A percentile compares a stretch with the other conserved stretches of the same genome.
These are phyloP conservation scores for Mormyrus iriodes DNA, from an alignment of 2,113 vertebrate genomes.

Conservation along the genomic window DNA sequence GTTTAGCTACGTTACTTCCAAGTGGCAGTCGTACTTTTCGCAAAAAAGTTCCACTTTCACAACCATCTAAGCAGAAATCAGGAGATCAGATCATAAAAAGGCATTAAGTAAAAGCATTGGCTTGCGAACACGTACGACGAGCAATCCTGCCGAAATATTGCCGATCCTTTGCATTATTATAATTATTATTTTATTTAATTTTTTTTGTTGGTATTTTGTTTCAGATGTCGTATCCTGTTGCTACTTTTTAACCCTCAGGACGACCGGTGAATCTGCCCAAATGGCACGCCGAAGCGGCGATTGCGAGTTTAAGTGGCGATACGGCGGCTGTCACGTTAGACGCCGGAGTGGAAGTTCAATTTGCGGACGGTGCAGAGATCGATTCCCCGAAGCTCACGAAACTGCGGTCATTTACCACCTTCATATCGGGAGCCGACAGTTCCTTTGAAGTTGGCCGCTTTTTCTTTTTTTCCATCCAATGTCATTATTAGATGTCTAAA, in stretches of 20 bases:
- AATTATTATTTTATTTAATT: background rate
- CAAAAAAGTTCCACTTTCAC: background rate
- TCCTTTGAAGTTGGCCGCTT: background rate
- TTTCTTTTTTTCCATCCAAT: background rate
- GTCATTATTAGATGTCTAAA: background rate
- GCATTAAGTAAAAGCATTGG: background rate
- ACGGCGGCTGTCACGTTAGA: background rate
- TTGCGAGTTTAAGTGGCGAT: background rate
- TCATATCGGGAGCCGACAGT: background rate
- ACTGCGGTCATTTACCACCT: background rate
- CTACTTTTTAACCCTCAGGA: conserved; percentile 2
- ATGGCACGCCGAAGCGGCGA: background rate
- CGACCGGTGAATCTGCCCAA: background rate
- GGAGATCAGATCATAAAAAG: background rate
- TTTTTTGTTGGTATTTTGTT: background rate
- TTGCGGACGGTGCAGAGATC: background rate
- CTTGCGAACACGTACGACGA: background rate
- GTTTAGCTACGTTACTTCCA: conserved; percentile 11
- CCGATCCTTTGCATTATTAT: background rate
- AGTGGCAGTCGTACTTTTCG: background rate
- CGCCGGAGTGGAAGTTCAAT: background rate
- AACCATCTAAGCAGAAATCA: background rate
- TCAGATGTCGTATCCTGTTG: background rate
- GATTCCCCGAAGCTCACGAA: background rate
- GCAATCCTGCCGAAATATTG: background rate